phyloP scores from a whole-genome alignment of 2,888 invertebrate species.

The Amphipoea lucens region DNA sequence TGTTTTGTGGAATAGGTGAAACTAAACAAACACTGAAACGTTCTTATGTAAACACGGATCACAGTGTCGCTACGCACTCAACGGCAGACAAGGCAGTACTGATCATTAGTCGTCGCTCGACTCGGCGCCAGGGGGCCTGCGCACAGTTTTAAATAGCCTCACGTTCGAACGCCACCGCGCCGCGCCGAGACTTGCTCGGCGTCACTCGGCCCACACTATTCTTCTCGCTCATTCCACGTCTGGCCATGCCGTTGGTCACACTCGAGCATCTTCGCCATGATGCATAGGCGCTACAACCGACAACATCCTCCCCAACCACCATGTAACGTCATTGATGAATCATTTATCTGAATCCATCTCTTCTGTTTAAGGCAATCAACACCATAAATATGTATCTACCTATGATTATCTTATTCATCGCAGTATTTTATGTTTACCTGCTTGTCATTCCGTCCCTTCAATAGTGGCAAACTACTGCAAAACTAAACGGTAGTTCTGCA shows the following conservation, averaged over 20 bases:
- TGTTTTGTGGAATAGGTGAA: conserved; percentile 79
- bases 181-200: conserved; percentile 81
- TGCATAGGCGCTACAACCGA: conserved; percentile 68
- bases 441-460: conserved; percentile 30
- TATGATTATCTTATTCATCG: conserved; percentile 76
- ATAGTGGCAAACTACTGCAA: conserved; percentile 9
- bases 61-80: conserved; percentile 84
- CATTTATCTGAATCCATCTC: conserved; percentile 83
- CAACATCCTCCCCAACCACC: conserved; percentile 68
- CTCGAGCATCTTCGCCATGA: conserved; percentile 65
- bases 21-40: conserved; percentile 89
- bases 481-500: conserved; percentile 24
- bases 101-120: conserved; percentile 87
- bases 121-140: conserved; percentile 90
- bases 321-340: conserved; percentile 85
- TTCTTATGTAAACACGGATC: conserved; percentile 88
- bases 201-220: conserved; percentile 88
- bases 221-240: conserved; percentile 89
- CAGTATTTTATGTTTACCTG: conserved; percentile 72
- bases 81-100: conserved; percentile 88
- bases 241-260: conserved; percentile 65
- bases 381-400: conserved; percentile 59
- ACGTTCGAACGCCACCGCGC: conserved; percentile 78
- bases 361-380: conserved; percentile 83
- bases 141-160: conserved; percentile 91